Conservation (phyloP, 2,888 invertebrate genomes). For the Melipona bicolor region DNA sequence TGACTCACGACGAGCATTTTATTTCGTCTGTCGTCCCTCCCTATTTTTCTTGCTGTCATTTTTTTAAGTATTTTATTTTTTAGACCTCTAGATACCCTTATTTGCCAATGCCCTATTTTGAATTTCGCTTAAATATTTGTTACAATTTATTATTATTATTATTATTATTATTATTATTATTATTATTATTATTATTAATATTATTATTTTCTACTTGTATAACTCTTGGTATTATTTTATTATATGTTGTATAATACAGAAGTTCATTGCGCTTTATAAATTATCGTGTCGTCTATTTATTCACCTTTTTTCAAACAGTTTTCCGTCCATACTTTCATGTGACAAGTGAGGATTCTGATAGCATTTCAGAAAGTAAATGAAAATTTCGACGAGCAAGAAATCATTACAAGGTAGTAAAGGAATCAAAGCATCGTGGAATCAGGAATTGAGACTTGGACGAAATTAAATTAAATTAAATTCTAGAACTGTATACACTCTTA, state of each 20-base stretch:
- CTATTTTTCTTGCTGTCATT: constrained; percentile 25
- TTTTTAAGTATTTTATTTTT: constrained; percentile 57
- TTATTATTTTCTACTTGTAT: constrained; percentile 70
- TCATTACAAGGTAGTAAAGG: too few relatives aligned
- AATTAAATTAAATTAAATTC: not conserved
- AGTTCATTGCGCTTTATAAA: constrained; percentile 67
- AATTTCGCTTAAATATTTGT: constrained; percentile 68
- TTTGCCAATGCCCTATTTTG: constrained; percentile 60
- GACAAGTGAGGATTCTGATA: not conserved
- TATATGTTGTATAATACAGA: constrained; percentile 76
- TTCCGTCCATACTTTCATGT: not conserved
- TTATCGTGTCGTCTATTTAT: constrained; percentile 27
- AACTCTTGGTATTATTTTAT: constrained; percentile 73
- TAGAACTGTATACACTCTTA: too few relatives aligned
- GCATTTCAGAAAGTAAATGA: too few relatives aligned
- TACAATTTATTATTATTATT: constrained; percentile 65
- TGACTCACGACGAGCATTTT: constrained; percentile 20
- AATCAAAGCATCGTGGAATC: not conserved
- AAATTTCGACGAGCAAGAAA: too few relatives aligned
- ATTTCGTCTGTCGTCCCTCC: constrained; percentile 1
- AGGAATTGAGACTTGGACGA: not conserved
- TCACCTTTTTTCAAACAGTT: not conserved
- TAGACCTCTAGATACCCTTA: constrained; percentile 49
- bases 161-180: constrained; percentile 64
- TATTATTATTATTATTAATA: constrained; percentile 63